Evolutionary conservation across 2,797 vertebrate genomes (phyloP).

Genomic region (Aulostomus chinensis): DNA sequence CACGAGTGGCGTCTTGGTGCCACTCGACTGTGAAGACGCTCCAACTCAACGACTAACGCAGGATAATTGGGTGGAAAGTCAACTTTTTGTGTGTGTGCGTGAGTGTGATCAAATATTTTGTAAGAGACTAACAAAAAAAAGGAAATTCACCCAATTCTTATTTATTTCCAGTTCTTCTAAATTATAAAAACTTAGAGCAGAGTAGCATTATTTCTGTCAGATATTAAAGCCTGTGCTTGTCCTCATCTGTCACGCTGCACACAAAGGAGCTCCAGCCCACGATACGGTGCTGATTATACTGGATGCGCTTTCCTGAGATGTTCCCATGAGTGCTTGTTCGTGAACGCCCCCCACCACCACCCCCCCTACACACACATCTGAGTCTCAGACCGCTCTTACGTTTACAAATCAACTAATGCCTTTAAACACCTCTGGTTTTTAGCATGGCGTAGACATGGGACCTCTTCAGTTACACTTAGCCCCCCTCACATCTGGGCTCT

Average conservation of each 20-base stretch:
- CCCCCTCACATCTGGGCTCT: conserved; percentile 34
- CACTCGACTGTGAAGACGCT: conserved; percentile 32
- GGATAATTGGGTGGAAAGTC: too few relatives aligned
- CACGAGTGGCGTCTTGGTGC: conserved; percentile 17
- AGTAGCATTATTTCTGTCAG: conserved; percentile 5
- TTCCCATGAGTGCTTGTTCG: conserved; percentile 37
- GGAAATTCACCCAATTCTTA: conserved; percentile 5
- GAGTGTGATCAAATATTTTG: conserved; percentile 28
- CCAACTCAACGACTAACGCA: too few relatives aligned
- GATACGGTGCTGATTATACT: conserved; percentile 76
- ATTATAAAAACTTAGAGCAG: conserved; percentile 7
- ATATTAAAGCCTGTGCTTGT: conserved; percentile 26
- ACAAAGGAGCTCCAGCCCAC: conserved; percentile 47
- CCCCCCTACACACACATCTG: too few relatives aligned
- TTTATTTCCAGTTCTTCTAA: conserved; percentile 31
- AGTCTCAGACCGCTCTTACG: conserved; percentile 57
- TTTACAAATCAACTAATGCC: conserved; percentile 68
- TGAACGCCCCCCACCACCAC: background rate
- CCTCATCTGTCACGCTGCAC: conserved; percentile 31
- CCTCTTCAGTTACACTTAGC: conserved; percentile 59
- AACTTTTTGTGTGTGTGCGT: too few relatives aligned
- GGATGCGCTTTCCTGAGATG: conserved; percentile 49
- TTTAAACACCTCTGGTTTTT: conserved; percentile 44
- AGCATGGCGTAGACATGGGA: conserved; percentile 40
- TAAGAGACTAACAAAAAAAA: conserved; percentile 9